Percentiles rank a stretch among this genome's conserved stretches.
Evolutionary conservation across 2,888 invertebrate genomes (phyloP).

Genomic region (Drosophila hamatofila): DNA sequence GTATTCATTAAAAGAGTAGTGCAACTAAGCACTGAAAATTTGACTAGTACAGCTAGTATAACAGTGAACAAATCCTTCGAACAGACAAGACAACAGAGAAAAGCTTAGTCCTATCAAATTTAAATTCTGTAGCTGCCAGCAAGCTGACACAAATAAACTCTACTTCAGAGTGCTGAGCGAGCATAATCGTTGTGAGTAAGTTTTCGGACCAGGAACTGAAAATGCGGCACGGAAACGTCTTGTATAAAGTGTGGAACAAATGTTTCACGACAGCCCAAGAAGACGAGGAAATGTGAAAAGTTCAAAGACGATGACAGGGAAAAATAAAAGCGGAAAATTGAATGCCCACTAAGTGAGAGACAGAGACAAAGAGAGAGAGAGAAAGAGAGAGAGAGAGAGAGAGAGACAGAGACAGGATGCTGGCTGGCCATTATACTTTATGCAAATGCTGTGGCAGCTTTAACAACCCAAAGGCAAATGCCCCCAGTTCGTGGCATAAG

Average conservation of each 20-base stretch:
- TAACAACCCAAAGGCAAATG: conserved; percentile 62
- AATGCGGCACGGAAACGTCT: conserved; percentile 77
- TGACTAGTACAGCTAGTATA: too few species aligned
- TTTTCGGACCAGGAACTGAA: conserved; percentile 60
- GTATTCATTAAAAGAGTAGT: too few species aligned
- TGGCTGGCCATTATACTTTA: conserved; percentile 78
- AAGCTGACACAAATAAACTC: neutral
- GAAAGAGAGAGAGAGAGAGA: neutral
- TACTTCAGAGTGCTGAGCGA: neutral
- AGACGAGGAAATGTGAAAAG: conserved; percentile 69
- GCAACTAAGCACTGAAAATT: too few species aligned
- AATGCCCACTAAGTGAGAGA: conserved; percentile 56
- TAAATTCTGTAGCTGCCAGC: too few species aligned
- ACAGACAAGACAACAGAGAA: neutral
- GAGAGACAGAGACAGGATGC: conserved; percentile 54
- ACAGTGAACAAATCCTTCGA: neutral
- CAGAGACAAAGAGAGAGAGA: neutral
- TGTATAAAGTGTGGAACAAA: conserved; percentile 69
- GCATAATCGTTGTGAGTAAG: conserved; percentile 6
- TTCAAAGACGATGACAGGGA: conserved; percentile 63
- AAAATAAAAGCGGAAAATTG: conserved; percentile 63
- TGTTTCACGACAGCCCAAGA: conserved; percentile 66
- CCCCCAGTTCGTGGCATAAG: conserved; percentile 33
- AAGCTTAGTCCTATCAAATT: neutral
- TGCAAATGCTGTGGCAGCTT: conserved; percentile 78